Base-by-base conservation (phyloP, 2,797 vertebrate genomes). In the Labeo calbasu region DNA sequence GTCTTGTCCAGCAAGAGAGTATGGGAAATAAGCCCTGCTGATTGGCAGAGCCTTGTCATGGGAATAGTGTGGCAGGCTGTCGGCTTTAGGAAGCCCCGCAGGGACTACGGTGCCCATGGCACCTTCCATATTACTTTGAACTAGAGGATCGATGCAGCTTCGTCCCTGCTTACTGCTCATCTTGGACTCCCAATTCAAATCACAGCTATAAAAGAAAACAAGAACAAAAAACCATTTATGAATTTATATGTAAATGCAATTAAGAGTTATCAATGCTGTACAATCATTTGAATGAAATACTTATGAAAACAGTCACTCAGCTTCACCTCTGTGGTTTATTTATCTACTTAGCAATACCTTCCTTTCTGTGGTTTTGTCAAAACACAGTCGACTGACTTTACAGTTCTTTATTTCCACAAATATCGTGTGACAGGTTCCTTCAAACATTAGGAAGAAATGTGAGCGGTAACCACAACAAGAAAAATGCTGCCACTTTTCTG, bases 21-120 rank as follows among this genome's bases (percentile, higher is more conserved):
- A 97, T 53, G 96, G 43, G 2, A 96, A 95, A 89, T 96, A 97
- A 79, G 94, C 89, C 13, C 95, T 95, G 28, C 93, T 92, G 91
- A 96, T 97, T 88, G 85, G 92, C 63, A 94, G 87, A 10, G 90
- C 65, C 57, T 88, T 94, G 28, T 94, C 94, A 0, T 90, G 86
- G 80, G 87, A 69, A 10, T 92, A 90, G 2, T 77, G 90, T 10
- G 93, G 83, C 90, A 92, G 70, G 0, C 76, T 76, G 85, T 89
- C 90, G 21, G 93, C 84, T 70, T 92, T 90, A 87, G 93, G 89
- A 17, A 92, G 89, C 86, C 92, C 69, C 0, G 88, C 5, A 0
- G 93, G 80, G 69, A 92, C 88, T 81, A 53, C 0, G 0, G 88
- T 13, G 1, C 84, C 0, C 0, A 92, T 32, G 0, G 93, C 90